Conservation (phyloP, 2,888 invertebrate genomes). For the Ischnus inquisitorius region DNA sequence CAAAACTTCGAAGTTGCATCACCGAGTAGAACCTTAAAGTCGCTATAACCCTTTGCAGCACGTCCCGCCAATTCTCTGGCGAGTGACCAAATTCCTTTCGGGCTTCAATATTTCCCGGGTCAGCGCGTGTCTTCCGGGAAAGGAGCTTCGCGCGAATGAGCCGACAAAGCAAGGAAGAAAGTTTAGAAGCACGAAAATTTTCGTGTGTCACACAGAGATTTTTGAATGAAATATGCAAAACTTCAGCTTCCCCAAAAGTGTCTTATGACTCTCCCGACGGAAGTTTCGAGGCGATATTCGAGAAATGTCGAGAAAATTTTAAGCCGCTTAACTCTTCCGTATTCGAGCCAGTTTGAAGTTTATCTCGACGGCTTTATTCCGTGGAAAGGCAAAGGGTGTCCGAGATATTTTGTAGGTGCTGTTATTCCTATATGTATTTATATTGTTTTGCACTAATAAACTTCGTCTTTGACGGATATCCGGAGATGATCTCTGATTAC, state of each 20-base stretch:
- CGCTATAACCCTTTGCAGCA: background rate
- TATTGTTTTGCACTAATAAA: too few species aligned
- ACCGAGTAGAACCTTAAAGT: slow-evolving; percentile 5
- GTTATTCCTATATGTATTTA: too few species aligned
- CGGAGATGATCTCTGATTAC: too few species aligned
- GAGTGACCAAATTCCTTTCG: slow-evolving; percentile 48
- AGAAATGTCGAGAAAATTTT: background rate
- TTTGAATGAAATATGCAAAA: background rate
- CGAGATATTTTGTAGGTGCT: too few species aligned
- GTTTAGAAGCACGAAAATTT: background rate
- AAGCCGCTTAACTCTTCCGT: background rate
- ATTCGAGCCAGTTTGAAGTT: background rate
- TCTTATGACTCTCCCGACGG: background rate
- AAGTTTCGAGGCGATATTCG: background rate
- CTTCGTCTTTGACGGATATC: too few species aligned
- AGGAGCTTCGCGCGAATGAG: background rate
- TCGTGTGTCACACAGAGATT: background rate
- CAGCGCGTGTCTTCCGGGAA: slow-evolving; percentile 26
- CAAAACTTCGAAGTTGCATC: slow-evolving; percentile 26
- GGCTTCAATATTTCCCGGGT: slow-evolving; percentile 18
- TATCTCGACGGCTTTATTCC: background rate
- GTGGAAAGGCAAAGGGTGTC: background rate
- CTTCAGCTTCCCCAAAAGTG: background rate
- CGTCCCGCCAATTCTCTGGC: slow-evolving; percentile 6
- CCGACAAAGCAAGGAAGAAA: slow-evolving; percentile 1